Evolutionary conservation across 2,888 invertebrate genomes (phyloP).

Genomic region (Lasioglossum oenotherae): DNA sequence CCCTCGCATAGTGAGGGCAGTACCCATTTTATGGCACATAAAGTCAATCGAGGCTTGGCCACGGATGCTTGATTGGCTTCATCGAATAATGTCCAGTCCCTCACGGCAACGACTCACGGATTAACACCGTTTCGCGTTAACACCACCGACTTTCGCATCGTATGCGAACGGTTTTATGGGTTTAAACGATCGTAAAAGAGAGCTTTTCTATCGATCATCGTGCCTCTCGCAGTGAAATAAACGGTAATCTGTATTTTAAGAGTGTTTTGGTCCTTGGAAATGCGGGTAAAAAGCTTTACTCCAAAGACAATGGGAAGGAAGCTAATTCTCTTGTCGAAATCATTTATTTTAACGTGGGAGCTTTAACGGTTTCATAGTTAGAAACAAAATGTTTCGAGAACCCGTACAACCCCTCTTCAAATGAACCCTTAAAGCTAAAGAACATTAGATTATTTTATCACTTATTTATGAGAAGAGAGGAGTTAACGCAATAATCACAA

Average conservation of each 20-base stretch:
- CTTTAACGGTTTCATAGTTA: no score
- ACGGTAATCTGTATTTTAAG: not conserved
- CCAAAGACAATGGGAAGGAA: not conserved
- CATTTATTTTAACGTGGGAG: not conserved
- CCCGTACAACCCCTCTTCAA: no score
- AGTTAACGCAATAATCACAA: no score
- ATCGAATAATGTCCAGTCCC: slow-evolving; percentile 69
- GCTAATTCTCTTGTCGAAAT: not conserved
- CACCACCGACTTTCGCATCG: slow-evolving; percentile 12
- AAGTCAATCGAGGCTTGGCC: slow-evolving; percentile 73
- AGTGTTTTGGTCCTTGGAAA: not conserved
- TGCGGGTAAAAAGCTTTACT: not conserved
- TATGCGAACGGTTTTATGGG: slow-evolving; percentile 15
- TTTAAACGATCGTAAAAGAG: slow-evolving; percentile 30
- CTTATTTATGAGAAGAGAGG: no score
- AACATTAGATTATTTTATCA: no score
- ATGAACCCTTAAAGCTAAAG: no score
- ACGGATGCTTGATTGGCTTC: slow-evolving; percentile 76
- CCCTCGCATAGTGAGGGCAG: slow-evolving; percentile 57
- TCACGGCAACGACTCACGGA: slow-evolving; percentile 70
- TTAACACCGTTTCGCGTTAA: slow-evolving; percentile 67
- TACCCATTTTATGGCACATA: slow-evolving; percentile 79
- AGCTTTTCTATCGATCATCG: not conserved
- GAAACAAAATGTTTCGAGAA: no score
- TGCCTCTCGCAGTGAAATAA: not conserved